These are phyloP conservation scores for Macrotrachela quadricornifera DNA, from an alignment of 1,140 invertebrate genomes.

Conservation along the genomic window DNA sequence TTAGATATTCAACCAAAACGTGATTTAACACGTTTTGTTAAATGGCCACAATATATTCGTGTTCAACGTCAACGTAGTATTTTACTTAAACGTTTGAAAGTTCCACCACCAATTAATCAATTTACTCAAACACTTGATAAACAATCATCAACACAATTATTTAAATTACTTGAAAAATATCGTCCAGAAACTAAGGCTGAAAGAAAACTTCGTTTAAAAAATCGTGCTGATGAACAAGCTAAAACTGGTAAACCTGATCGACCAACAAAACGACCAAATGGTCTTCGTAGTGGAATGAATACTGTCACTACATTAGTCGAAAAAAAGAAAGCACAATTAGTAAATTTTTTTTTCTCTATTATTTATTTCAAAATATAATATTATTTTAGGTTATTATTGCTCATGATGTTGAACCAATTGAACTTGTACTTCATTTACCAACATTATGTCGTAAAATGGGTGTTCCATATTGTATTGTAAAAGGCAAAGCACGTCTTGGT, in stretches of 20 bases:
- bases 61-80: slow-evolving; percentile 88
- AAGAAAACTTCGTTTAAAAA: slow-evolving; percentile 66
- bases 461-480: slow-evolving; percentile 94
- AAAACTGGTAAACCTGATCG: slow-evolving; percentile 47
- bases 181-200: slow-evolving; percentile 69
- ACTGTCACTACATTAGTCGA: slow-evolving; percentile 82
- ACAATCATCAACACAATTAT: slow-evolving; percentile 81
- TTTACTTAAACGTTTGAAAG: slow-evolving; percentile 79
- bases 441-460: slow-evolving; percentile 97
- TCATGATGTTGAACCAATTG: slow-evolving; percentile 95
- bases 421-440: slow-evolving; percentile 90
- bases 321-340: slow-evolving; percentile 84
- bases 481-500: slow-evolving; percentile 76
- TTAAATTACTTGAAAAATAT: slow-evolving; percentile 90
- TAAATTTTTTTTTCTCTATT: too few species aligned
- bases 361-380: too few species aligned
- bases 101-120: slow-evolving; percentile 96
- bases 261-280: slow-evolving; percentile 68
- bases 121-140: slow-evolving; percentile 73
- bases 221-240: slow-evolving; percentile 67
- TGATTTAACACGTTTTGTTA: slow-evolving; percentile 86
- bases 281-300: slow-evolving; percentile 65
- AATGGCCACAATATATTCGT: slow-evolving; percentile 97
- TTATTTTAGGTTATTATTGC: slow-evolving; percentile 59
- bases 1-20: slow-evolving; percentile 78